These are phyloP conservation scores for Chionoecetes opilio DNA, from an alignment of 1,140 invertebrate species.

Conservation along the genomic window DNA sequence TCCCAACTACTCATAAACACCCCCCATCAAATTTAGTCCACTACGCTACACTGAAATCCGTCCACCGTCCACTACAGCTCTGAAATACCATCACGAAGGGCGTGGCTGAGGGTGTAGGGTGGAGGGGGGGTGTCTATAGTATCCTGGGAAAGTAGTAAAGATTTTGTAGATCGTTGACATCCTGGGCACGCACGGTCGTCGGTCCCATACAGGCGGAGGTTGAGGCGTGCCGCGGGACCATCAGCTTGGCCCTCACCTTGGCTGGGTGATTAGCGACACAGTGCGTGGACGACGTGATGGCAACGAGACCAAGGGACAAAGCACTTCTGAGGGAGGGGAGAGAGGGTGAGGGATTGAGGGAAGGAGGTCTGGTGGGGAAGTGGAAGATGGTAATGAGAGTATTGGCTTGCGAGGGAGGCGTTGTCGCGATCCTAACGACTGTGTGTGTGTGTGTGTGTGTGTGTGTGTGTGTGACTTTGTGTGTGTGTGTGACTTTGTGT, in stretches of 20 bases:
- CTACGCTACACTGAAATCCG: too few relatives aligned
- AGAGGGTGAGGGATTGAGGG: not conserved
- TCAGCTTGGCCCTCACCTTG: too few relatives aligned
- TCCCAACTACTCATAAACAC: not conserved
- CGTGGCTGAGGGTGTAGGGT: not conserved
- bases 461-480: too few relatives aligned
- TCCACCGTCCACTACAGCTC: too few relatives aligned
- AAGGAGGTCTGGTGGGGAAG: not conserved
- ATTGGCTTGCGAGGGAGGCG: not conserved
- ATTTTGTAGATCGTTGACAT: not conserved
- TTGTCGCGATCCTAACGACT: too few relatives aligned
- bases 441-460: too few relatives aligned
- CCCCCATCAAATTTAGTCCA: not conserved
- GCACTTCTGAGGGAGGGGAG: not conserved
- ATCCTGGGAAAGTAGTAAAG: not conserved
- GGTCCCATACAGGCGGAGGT: not conserved
- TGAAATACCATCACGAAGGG: not conserved
- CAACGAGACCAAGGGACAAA: not conserved
- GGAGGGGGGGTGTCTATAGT: not conserved
- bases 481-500: too few relatives aligned
- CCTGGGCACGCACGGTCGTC: not conserved
- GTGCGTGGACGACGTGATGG: not conserved
- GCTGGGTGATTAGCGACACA: too few relatives aligned
- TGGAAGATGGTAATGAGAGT: not conserved
- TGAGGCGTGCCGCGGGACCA: not conserved